Conservation (phyloP, 2,797 vertebrate species). For the Enteromius trimaculatus region DNA sequence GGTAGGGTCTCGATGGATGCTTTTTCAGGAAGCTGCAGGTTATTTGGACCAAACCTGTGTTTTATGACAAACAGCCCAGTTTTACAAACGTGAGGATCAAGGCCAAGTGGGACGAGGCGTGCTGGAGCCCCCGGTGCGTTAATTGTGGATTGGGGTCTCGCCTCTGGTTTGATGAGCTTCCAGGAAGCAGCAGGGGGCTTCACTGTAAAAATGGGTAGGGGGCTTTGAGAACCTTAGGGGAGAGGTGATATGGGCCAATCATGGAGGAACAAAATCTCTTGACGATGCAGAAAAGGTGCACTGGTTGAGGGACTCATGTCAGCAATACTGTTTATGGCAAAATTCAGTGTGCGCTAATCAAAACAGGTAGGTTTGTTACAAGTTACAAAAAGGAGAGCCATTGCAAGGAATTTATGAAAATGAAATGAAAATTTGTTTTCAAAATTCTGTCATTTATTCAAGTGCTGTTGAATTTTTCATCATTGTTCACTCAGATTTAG, state of each 20-base stretch:
- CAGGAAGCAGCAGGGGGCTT: conserved; percentile 55
- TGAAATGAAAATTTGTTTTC: not conserved
- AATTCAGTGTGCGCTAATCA: conserved; percentile 33
- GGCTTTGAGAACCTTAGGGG: conserved; percentile 40
- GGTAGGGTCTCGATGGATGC: conserved; percentile 37
- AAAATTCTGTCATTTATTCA: not conserved
- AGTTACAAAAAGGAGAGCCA: not conserved
- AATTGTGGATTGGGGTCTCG: conserved; percentile 55
- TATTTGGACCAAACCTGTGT: conserved; percentile 47
- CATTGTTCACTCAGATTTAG: not conserved
- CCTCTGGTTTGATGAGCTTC: conserved; percentile 59
- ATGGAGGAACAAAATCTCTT: conserved; percentile 50
- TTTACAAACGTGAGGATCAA: conserved; percentile 60
- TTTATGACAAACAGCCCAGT: conserved; percentile 54
- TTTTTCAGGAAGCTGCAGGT: conserved; percentile 45
- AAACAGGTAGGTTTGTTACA: not conserved
- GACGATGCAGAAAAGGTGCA: conserved; percentile 49
- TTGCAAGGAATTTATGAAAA: not conserved
- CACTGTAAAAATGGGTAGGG: conserved; percentile 54
- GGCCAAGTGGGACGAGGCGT: conserved; percentile 47
- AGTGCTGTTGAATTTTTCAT: not conserved
- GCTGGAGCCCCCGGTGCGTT: conserved; percentile 60
- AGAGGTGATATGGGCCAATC: conserved; percentile 43
- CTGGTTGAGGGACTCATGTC: conserved; percentile 42
- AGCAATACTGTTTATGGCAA: conserved; percentile 46